phyloP scores from a whole-genome alignment of 2,113 vertebrate genomes.

The Baryphthengus martii region DNA sequence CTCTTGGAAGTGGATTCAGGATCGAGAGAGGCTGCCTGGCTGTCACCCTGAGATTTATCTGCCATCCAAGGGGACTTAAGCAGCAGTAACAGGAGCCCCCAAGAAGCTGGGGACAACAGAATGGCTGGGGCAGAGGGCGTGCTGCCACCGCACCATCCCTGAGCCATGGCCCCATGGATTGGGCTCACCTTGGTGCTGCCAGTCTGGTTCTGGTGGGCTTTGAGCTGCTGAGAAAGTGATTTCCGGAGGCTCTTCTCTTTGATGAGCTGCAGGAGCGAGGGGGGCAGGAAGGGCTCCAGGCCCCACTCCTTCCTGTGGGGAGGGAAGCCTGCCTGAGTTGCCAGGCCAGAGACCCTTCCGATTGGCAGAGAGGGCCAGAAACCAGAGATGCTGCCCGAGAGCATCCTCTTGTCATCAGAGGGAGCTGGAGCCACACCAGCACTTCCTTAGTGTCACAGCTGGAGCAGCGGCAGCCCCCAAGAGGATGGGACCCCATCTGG shows the following conservation, averaged over 20 bases:
- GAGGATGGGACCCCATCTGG: background rate
- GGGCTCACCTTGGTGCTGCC: conserved; percentile 87
- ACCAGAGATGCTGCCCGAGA: background rate
- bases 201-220: conserved; percentile 93
- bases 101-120: background rate
- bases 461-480: background rate
- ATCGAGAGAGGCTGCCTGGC: background rate
- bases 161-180: accelerated
- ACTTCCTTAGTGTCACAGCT: background rate
- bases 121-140: background rate
- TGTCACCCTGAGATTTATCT: background rate
- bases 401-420: background rate
- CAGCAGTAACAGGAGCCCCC: background rate
- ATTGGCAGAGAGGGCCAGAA: background rate
- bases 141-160: background rate
- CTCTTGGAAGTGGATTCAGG: background rate
- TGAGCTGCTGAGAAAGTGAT: conserved; percentile 91
- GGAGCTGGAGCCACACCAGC: background rate
- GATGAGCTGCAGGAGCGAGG: conserved; percentile 88
- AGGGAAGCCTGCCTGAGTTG: background rate
- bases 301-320: conserved; percentile 94
- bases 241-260: conserved; percentile 97
- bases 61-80: background rate
- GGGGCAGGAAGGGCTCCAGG: conserved; percentile 94
- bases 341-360: background rate